Percentiles rank a stretch among this genome's conserved stretches.
phyloP scores from a whole-genome alignment of 2,113 vertebrate genomes.

The Coregonus clupeaformis region DNA sequence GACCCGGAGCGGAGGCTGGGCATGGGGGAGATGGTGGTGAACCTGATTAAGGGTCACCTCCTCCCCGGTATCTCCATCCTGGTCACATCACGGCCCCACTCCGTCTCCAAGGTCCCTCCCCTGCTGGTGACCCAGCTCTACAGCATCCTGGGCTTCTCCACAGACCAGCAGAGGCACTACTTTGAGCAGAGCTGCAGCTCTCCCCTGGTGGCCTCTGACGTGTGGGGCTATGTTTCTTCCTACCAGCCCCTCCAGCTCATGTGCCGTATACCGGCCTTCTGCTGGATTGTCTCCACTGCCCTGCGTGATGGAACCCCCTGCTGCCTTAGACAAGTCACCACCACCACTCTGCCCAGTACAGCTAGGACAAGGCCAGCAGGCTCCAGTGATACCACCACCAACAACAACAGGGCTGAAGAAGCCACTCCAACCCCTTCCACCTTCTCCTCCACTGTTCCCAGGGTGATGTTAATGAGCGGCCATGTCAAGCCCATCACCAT shows the following conservation, averaged over 20 bases:
- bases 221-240: conserved; percentile 41
- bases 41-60: conserved; percentile 51
- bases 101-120: conserved; percentile 49
- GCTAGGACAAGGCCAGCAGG: conserved; percentile 19
- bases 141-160: conserved; percentile 53
- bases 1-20: conserved; percentile 40
- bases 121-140: conserved; percentile 40
- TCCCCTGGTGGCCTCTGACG: conserved; percentile 6
- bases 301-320: conserved; percentile 30
- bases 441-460: too few relatives aligned
- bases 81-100: conserved; percentile 53
- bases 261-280: conserved; percentile 60
- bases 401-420: too few relatives aligned
- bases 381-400: not conserved
- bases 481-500: too few relatives aligned
- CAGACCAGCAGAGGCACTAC: too few relatives aligned
- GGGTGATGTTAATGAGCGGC: too few relatives aligned
- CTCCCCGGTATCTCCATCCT: conserved; percentile 44
- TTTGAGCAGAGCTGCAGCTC: conserved; percentile 39
- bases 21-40: conserved; percentile 44
- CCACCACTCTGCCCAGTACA: not conserved
- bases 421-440: too few relatives aligned
- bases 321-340: not conserved
- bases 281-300: conserved; percentile 54
- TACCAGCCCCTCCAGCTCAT: conserved; percentile 51